Evolutionary conservation across 2,113 vertebrate genomes (phyloP), one percentile per base, ranked within the genome.

Genomic region (Sinocyclocheilus anshuiensis): DNA sequence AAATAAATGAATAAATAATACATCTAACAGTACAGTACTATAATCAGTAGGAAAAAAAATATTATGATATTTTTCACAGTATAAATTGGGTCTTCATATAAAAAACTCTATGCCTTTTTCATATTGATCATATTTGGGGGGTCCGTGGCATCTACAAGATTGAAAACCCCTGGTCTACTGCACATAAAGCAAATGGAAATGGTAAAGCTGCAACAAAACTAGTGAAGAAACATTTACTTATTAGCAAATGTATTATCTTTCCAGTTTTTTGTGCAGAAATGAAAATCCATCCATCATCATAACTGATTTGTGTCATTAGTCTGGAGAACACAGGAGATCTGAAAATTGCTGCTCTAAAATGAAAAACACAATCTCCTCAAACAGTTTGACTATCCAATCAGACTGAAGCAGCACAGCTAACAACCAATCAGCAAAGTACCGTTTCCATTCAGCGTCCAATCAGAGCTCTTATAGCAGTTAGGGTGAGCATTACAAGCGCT

Each of bases 171-270:
- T 24, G 71, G 61, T 74, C 82, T 86, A 86, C 89, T 84, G 91
- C 81, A 85, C 33, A 61, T 75, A 86, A 89, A 90, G 86, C 53
- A 81, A 87, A 91, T 84, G 77, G 78, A 83, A 79, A 82, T 79
- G 33, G 61, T 48, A 42, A 84, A 85, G 75, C 50, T 48, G 69
- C 59, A 53, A 85, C 4, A 12, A 81, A 80, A 86, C 80, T 77
- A 24, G 65, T 71, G 22, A n/a, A 67, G 24, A 67, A 50, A 29
- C 2, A 33, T 39, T 78, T 12, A 33, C 36, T 57, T 55, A 22
- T 57, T 57, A 33, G 2, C 5, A 61, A n/a, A 80, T 61, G n/a
- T 16, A 4, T 13, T 22, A 20, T 79, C 9, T 22, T 57, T 59
- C 5, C 9, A 79, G 9, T 39, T 33, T 61, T 29, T n/a, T 61